phyloP scores from a whole-genome alignment of 2,113 vertebrate genomes.

The Microcebus lehilahytsara region DNA sequence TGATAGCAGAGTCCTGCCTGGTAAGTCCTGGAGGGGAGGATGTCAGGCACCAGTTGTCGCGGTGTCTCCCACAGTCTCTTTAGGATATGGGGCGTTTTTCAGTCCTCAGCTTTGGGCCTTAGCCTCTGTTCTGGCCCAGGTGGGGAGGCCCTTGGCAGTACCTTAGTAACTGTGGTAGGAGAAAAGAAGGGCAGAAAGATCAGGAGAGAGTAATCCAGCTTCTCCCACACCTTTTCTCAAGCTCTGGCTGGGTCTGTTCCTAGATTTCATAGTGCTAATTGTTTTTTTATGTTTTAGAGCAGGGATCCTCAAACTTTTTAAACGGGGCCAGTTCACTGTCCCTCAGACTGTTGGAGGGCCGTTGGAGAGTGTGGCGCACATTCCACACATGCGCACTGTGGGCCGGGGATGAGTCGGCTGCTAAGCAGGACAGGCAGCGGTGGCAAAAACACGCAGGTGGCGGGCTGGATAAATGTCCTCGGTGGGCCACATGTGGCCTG shows the following conservation, averaged over 20 bases:
- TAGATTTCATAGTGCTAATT: background rate
- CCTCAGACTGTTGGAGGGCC: too few relatives aligned
- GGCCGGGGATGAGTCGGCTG: too few relatives aligned
- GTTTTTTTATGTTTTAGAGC: background rate
- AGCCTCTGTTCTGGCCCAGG: background rate
- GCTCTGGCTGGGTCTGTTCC: background rate
- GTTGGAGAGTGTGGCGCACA: too few relatives aligned
- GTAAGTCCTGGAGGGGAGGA: background rate
- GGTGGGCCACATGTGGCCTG: too few relatives aligned
- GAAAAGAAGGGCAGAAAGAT: too few relatives aligned
- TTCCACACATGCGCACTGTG: too few relatives aligned
- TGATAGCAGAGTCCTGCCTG: background rate
- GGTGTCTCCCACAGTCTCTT: background rate
- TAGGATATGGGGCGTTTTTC: too few relatives aligned
- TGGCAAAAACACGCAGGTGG: too few relatives aligned
- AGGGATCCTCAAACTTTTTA: too few relatives aligned
- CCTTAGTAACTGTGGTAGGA: background rate
- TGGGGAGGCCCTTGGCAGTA: background rate
- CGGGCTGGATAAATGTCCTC: too few relatives aligned
- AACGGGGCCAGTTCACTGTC: too few relatives aligned
- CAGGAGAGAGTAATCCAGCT: background rate
- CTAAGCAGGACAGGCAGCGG: too few relatives aligned
- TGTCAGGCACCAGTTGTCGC: background rate
- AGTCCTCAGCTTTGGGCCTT: background rate
- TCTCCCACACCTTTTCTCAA: accelerated